Evolutionary conservation across 1,140 invertebrate genomes (phyloP), one percentile per base, ranked within the genome.

Genomic region (Drepana arcuata): DNA sequence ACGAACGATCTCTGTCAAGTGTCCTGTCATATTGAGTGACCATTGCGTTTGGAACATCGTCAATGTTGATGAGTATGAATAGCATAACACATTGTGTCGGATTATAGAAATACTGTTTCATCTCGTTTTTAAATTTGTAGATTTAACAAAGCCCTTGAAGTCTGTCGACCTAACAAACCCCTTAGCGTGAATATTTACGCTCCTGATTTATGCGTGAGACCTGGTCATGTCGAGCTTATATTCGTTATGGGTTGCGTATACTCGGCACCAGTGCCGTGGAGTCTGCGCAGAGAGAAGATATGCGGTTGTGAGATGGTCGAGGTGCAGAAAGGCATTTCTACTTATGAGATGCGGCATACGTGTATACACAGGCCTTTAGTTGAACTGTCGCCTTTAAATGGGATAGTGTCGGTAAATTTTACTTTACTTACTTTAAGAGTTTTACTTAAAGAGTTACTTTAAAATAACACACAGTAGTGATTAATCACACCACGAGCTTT

Each of bases 1-100:
- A 44, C 55, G 78, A 5, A 75, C 79, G 12, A 70, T 79, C 48
- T 70, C 69, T 2, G 60, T 73, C 6, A 64, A 68, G 52, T 68
- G 74, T 38, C 70, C 73, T 2, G 59, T 81, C 4, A 75, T 74
- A 39, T 54, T 81, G 14, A 81, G 72, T 35, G 74, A 84, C 55
- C 70, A 81, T 42, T 74, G 68, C 28, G 56, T 82, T 18, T 82
- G 81, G 81, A 81, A 77, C 43, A 74, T 81, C 34, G 40, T 62
- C 5, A 84, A 84, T 35, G 62, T 82, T 0, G 56, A 74, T 16
- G 68, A 70, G 81, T 84, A 37, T n/a, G n/a, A n/a, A n/a, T n/a
- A 43, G 80, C 77, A 42, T 36, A 24, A 34, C 18, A 21, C 4
- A 21, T 21, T 5, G 4, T 21, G 18, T 21, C n/a, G n/a, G n/a